These are phyloP conservation scores for Mimas tiliae DNA, from an alignment of 2,888 invertebrate species.

Conservation along the genomic window DNA sequence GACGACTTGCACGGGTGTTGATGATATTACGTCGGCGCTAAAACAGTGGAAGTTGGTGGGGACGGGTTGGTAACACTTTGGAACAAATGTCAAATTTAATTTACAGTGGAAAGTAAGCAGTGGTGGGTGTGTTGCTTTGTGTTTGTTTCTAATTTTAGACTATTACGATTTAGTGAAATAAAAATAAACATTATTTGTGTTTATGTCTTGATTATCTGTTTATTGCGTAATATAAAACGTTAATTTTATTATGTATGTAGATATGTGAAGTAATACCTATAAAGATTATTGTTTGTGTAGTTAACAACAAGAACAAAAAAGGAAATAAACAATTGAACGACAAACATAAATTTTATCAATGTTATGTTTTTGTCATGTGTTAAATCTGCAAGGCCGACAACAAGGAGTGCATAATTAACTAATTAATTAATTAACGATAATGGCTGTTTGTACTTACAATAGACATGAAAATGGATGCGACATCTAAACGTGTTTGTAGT, in stretches of 20 bases:
- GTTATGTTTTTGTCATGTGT: conserved; percentile 29
- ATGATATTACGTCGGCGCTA: neutral
- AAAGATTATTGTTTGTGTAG: conserved; percentile 1
- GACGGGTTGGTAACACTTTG: neutral
- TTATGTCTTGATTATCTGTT: neutral
- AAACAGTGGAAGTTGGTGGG: neutral
- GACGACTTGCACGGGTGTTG: too few species aligned
- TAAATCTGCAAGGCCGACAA: conserved; percentile 25
- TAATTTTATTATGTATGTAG: neutral
- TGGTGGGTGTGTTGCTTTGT: conserved; percentile 77
- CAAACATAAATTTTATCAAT: neutral
- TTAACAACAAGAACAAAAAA: conserved; percentile 7
- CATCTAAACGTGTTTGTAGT: conserved; percentile 45
- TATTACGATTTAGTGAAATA: conserved; percentile 29
- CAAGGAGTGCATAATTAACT: conserved; percentile 16
- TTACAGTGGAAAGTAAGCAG: conserved; percentile 74
- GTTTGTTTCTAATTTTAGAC: conserved; percentile 56
- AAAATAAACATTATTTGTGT: conserved; percentile 27
- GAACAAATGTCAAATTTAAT: conserved; percentile 55
- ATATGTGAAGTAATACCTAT: neutral
- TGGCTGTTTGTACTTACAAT: conserved; percentile 42
- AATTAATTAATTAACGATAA: conserved; percentile 21
- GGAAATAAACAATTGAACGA: conserved; percentile 12
- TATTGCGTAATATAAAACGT: neutral
- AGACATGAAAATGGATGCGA: conserved; percentile 62